phyloP scores from a whole-genome alignment of 2,888 invertebrate genomes.

The Trachelus tabidus region DNA sequence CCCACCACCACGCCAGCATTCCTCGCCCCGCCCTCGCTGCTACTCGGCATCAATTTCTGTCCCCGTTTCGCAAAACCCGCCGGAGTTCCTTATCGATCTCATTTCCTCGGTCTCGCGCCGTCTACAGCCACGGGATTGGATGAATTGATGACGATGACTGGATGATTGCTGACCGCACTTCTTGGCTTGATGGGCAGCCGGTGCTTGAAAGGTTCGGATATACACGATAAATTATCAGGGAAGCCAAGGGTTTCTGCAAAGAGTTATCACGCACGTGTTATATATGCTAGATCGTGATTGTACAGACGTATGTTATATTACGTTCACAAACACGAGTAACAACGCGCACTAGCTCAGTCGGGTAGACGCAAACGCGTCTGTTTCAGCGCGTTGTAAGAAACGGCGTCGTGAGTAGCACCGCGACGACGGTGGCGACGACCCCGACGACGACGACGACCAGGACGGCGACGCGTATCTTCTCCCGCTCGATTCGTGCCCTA shows the following conservation, averaged over 20 bases:
- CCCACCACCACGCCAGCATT: background rate
- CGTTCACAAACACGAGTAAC: background rate
- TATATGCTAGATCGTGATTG: background rate
- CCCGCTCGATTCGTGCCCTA: slow-evolving; percentile 20
- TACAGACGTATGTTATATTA: background rate
- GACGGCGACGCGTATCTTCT: slow-evolving; percentile 13
- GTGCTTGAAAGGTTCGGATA: background rate
- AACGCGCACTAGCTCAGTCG: background rate
- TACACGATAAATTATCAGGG: background rate
- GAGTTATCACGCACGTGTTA: background rate
- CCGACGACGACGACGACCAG: slow-evolving; percentile 15
- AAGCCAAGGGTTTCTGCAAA: background rate
- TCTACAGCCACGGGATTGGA: background rate
- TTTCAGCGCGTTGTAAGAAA: background rate
- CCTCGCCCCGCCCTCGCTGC: slow-evolving; percentile 22
- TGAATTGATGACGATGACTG: background rate
- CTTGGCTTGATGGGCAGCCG: background rate
- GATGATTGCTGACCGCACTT: background rate
- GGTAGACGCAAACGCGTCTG: background rate
- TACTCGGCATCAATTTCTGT: slow-evolving; percentile 48
- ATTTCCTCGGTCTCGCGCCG: slow-evolving; percentile 22
- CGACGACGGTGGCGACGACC: slow-evolving; percentile 16
- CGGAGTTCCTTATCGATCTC: slow-evolving; percentile 50
- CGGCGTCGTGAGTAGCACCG: slow-evolving; percentile 19
- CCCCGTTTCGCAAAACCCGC: slow-evolving; percentile 41